Percentiles rank a stretch among this genome's conserved stretches.
Conservation (phyloP, 2,797 vertebrate genomes). For the Knipowitschia caucasica region DNA sequence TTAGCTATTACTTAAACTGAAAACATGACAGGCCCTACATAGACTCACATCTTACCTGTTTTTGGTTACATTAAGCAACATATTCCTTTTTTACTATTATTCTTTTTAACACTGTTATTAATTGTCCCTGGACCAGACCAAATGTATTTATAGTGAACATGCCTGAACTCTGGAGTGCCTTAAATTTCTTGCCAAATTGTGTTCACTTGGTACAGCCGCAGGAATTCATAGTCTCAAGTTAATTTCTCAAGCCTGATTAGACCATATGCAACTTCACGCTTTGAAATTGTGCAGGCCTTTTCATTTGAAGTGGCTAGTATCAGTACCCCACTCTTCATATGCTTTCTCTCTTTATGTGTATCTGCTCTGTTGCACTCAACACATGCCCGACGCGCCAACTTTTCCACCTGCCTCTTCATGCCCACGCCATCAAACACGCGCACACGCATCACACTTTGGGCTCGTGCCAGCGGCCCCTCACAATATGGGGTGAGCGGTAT, state of each 20-base stretch:
- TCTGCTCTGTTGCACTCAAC: constrained; percentile 9
- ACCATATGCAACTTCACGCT: not conserved
- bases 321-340: constrained; percentile 15
- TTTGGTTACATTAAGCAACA: not conserved
- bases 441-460: not conserved
- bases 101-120: too few species aligned
- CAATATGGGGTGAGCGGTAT: not conserved
- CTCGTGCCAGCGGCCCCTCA: constrained; percentile 2
- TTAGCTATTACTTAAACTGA: not conserved
- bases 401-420: not conserved
- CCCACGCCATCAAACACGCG: not conserved
- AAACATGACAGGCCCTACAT: not conserved
- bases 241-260: constrained; percentile 6
- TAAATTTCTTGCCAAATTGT: not conserved
- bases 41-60: not conserved
- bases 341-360: constrained; percentile 21
- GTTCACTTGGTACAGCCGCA: not conserved
- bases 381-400: constrained; percentile 13
- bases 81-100: too few species aligned
- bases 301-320: constrained; percentile 3
- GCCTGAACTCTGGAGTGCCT: not conserved
- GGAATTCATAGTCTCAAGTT: not conserved
- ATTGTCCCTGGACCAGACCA: too few species aligned
- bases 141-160: too few species aligned
- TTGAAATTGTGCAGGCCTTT: not conserved